Base-by-base conservation (phyloP, 2,797 vertebrate genomes). In the Phyllotis vaccarum region DNA sequence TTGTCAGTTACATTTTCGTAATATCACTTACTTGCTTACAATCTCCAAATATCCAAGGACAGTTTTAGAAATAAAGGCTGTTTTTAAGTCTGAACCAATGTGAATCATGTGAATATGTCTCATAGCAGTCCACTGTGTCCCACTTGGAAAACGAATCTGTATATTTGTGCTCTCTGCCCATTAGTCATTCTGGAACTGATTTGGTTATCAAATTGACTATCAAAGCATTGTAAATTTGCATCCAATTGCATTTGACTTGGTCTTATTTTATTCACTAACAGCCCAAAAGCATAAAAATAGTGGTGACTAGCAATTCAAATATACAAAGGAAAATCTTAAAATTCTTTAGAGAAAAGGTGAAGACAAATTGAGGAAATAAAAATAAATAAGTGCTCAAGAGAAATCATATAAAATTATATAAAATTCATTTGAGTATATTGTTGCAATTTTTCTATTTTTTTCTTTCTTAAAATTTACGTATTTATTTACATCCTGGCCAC, bases 61-160 rank as follows among this genome's bases (percentile, higher is more conserved):
- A 68, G 24, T 83, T 56, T 5, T 24, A 82, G 46, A 54, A 80
- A 81, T 40, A n/a, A 82, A 54, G 40, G 46, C 13, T 74, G 17
- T 31, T 82, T 49, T 92, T 27, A 62, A 81, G 21, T 40, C 3
- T 37, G 22, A n/a, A 34, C 3, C 43, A 46, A 43, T 70, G 12
- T 72, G 16, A 58, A 64, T 14, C 10, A 14, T 5, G 6, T 37
- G 11, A 88, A 22, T 29, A 54, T 52, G 22, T 52, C 9, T 43
- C 22, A 72, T 6, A 34, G 0, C 5, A 56, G 10, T 29, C 2
- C 14, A 60, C 4, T 1, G 3, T 27, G n/a, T 19, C 29, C n/a
- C 27, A 64, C 9, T 3, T 60, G 54, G n/a, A 31, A n/a, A 31
- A 22, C 21, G 22, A 86, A 64, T 46, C n/a, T 31, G 12, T 85